Base-by-base conservation (phyloP, 2,113 vertebrate genomes). In the Xenus cinereus region DNA sequence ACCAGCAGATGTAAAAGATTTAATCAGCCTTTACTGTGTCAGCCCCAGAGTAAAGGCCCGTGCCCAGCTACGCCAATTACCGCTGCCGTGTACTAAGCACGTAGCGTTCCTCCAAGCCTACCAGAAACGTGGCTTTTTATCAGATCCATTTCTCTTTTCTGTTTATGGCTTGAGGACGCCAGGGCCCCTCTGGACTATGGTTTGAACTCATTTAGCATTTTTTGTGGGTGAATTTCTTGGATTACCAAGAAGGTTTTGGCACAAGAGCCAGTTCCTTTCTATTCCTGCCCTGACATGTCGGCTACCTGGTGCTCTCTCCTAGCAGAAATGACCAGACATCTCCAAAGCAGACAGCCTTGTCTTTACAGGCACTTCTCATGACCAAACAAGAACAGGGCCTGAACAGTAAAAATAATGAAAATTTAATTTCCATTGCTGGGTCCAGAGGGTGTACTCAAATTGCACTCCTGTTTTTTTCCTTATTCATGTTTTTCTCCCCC, bases 181-280 rank as follows among this genome's bases (percentile, higher is more conserved):
- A 71, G 46, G 35, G 54, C 68, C 60, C 37, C 64, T 91, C 76
- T 92, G 90, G 77, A 93, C 88, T 87, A 57, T 12, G 74, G 56
- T 81, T 77, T 92, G 85, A 92, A 75, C 12, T 89, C 41, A 90
- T 88, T 75, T 83, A 67, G 51, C 26, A 10, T 22, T 88, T 96
- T 90, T 81, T 94, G 74, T 82, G 59, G 43, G 43, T 87, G 68
- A 93, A 78, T 90, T 96, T 72, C 80, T 89, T 92, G 89, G 73
- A 84, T 94, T 87, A 93, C 66, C 79, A 90, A 78, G 87, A 87
- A 92, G 93, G 86, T 45, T 77, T 92, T 74, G 62, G 80, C 88
- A 45, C 20, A 84, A 75, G 57, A 83, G 37, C 39, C 53, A 37
- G 60, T 63, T 89, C 37, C 69, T 80, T 60, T 92, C 83, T 74